A percentile compares a stretch with the other conserved stretches of the same genome.
Evolutionary conservation across 2,113 vertebrate species (phyloP).

Genomic region (crab-eating macaque (Macaca fascicularis)): T2T-MFA8v1.1 NC_088375.1:24663001-24663500

Average conservation of each 20-base stretch:
- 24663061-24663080: background rate
- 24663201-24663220: background rate
- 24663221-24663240: background rate
- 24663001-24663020: background rate
- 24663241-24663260: constrained; percentile 68
- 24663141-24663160: background rate
- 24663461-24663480: background rate
- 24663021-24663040: constrained; percentile 16
- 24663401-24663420: constrained; percentile 87
- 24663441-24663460: background rate
- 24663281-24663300: constrained; percentile 89
- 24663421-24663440: constrained; percentile 20
- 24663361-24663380: constrained; percentile 84
- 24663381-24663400: constrained; percentile 85
- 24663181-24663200: background rate
- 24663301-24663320: constrained; percentile 84
- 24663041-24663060: background rate
- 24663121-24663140: background rate
- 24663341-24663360: constrained; percentile 89
- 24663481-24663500: background rate
- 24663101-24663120: background rate
- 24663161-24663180: background rate
- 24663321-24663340: constrained; percentile 86
- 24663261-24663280: constrained; percentile 78
- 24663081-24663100: background rate